phyloP scores from a whole-genome alignment of 2,797 vertebrate species.

The Coranthus polyacanthus region DNA sequence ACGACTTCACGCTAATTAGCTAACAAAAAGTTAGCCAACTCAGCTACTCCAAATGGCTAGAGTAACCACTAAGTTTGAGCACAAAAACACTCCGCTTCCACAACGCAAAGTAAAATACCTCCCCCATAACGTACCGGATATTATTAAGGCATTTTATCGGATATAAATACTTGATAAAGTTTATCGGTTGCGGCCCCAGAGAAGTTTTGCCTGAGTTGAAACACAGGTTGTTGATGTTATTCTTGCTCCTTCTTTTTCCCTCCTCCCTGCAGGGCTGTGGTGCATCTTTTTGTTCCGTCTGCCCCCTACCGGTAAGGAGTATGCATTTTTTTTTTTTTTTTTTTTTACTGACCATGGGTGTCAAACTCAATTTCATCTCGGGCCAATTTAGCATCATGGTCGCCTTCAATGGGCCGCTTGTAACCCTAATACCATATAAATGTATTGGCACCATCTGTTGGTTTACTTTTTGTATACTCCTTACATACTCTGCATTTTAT shows the following conservation, averaged over 20 bases:
- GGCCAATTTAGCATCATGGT: too few species aligned
- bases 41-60: constrained; percentile 5
- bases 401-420: too few species aligned
- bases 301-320: constrained; percentile 43
- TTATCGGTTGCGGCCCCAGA: not conserved
- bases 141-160: not conserved
- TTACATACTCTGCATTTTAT: too few species aligned
- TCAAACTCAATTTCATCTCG: too few species aligned
- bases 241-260: constrained; percentile 48
- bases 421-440: too few species aligned
- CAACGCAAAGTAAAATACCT: accelerated
- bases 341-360: too few species aligned
- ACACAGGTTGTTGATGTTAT: constrained; percentile 53
- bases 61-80: constrained; percentile 37
- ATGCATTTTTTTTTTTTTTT: too few species aligned
- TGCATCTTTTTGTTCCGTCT: not conserved
- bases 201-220: constrained; percentile 43
- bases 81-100: constrained; percentile 19
- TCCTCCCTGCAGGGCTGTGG: too few species aligned
- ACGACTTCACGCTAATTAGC: constrained; percentile 8
- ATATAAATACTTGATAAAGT: accelerated
- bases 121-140: constrained; percentile 23
- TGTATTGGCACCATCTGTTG: too few species aligned
- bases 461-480: too few species aligned
- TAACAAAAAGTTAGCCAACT: constrained; percentile 31